Evolutionary conservation across 2,888 invertebrate genomes (phyloP).

Genomic region (Dryadula phaetusa): DNA sequence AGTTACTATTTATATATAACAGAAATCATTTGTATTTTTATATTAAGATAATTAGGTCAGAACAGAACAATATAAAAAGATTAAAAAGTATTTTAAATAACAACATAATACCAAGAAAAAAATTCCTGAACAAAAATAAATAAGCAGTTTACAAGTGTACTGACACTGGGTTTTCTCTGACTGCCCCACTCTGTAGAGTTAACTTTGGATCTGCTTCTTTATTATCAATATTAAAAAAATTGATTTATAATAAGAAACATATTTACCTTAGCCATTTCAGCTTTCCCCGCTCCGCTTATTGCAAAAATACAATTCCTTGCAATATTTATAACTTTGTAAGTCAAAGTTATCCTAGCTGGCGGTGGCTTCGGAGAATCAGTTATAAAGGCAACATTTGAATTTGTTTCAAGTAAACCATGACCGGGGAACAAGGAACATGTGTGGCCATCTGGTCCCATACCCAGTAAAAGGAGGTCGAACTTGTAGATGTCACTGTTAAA

Average conservation of each 20-base stretch:
- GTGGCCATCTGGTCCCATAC: slow-evolving; percentile 99
- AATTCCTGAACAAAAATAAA: too few species aligned
- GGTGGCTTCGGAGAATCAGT: slow-evolving; percentile 98
- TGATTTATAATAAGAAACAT: slow-evolving; percentile 33
- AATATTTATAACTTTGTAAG: slow-evolving; percentile 94
- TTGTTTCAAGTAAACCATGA: slow-evolving; percentile 85
- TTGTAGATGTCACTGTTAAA: slow-evolving; percentile 82
- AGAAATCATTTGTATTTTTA: too few species aligned
- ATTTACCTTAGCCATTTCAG: slow-evolving; percentile 94
- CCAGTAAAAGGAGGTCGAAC: slow-evolving; percentile 95
- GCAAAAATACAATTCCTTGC: slow-evolving; percentile 93
- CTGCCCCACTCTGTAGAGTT: too few species aligned
- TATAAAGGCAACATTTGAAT: slow-evolving; percentile 91
- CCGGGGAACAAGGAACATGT: slow-evolving; percentile 98
- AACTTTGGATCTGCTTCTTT: too few species aligned
- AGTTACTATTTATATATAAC: too few species aligned
- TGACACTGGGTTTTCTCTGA: too few species aligned
- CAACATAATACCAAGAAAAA: too few species aligned
- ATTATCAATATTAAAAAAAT: too few species aligned
- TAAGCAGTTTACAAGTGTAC: too few species aligned
- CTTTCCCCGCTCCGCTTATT: slow-evolving; percentile 93
- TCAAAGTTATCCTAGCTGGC: slow-evolving; percentile 94
- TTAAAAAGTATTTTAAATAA: too few species aligned
- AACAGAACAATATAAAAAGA: too few species aligned
- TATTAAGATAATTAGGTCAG: too few species aligned